These are phyloP conservation scores for Lymantria monacha DNA, from an alignment of 2,888 invertebrate species.

Conservation along the genomic window DNA sequence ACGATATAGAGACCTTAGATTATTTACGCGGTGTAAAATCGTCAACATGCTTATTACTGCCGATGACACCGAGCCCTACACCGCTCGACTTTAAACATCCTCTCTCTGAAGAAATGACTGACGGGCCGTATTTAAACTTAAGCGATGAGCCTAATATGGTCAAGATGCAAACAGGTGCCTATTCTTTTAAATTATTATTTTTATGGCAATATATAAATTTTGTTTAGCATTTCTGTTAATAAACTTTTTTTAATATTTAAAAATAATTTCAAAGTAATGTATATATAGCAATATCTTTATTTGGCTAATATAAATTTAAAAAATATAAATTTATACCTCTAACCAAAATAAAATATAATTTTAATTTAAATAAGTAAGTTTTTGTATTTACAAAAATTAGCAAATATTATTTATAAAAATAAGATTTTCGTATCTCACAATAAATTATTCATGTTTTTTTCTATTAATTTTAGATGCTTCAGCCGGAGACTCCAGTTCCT, in stretches of 20 bases:
- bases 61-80: conserved; percentile 83
- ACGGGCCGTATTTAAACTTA: conserved; percentile 66
- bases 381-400: no score
- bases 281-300: no score
- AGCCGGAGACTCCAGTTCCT: conserved; percentile 74
- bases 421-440: not conserved
- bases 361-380: no score
- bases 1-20: conserved; percentile 64
- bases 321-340: no score
- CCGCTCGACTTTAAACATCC: conserved; percentile 83
- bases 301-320: no score
- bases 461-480: conserved; percentile 63
- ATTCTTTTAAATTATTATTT: conserved; percentile 11
- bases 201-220: no score
- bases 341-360: no score
- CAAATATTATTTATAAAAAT: no score
- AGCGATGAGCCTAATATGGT: conserved; percentile 58
- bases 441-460: not conserved
- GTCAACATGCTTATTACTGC: conserved; percentile 85
- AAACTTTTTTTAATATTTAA: no score
- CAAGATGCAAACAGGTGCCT: conserved; percentile 65
- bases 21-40: conserved; percentile 83
- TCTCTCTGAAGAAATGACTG: conserved; percentile 77
- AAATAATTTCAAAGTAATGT: no score
- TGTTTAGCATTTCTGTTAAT: no score